These are phyloP conservation scores for Pinna nobilis DNA, from an alignment of 1,140 invertebrate genomes.

Conservation along the genomic window DNA sequence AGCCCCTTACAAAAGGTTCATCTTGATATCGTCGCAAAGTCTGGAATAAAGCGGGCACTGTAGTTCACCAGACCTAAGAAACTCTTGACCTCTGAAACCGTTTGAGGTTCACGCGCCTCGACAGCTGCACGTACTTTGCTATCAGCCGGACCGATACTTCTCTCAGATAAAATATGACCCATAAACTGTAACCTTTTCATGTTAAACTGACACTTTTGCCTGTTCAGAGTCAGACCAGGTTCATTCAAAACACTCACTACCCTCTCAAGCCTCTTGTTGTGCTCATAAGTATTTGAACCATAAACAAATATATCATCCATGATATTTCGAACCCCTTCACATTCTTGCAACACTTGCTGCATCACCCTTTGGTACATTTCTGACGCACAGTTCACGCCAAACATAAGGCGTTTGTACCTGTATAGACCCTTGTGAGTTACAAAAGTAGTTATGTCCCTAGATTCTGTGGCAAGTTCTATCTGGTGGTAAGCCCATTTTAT, in stretches of 20 bases:
- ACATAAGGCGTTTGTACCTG: conserved; percentile 41
- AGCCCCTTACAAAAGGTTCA: conserved; percentile 36
- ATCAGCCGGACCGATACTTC: conserved; percentile 41
- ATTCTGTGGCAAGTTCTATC: neutral
- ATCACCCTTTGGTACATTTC: conserved; percentile 50
- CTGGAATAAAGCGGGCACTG: conserved; percentile 39
- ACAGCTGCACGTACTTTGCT: conserved; percentile 69
- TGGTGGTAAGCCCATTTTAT: conserved; percentile 1
- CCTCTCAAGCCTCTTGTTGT: neutral
- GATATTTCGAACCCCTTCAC: conserved; percentile 22
- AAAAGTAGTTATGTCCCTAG: conserved; percentile 44
- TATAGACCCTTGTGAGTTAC: conserved; percentile 43
- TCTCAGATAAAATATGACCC: conserved; percentile 35
- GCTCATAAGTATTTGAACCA: conserved; percentile 16
- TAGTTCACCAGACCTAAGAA: conserved; percentile 52
- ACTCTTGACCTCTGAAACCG: conserved; percentile 39
- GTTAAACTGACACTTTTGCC: conserved; percentile 31
- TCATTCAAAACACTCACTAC: neutral
- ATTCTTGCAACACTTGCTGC: neutral
- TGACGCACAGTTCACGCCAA: conserved; percentile 39
- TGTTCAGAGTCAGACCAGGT: conserved; percentile 33
- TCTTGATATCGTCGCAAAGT: conserved; percentile 46
- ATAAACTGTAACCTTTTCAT: conserved; percentile 36
- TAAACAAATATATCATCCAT: conserved; percentile 31
- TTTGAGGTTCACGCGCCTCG: conserved; percentile 16